Base-by-base conservation (phyloP, 2,797 vertebrate genomes). In the Fistularia tabacaria region DNA sequence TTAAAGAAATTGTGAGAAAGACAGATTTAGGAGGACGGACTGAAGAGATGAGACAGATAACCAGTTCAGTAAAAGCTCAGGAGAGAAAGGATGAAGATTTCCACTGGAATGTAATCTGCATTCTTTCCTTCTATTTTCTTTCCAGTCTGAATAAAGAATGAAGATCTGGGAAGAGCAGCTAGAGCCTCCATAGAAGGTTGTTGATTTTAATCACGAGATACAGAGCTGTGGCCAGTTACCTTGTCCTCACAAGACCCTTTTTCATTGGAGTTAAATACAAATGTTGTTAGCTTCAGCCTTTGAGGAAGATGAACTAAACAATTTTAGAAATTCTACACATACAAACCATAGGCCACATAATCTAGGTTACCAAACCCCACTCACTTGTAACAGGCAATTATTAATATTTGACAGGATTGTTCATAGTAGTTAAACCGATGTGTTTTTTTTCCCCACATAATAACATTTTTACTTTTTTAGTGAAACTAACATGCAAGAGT, bases 41-140 rank as follows among this genome's bases (percentile, higher is more conserved):
- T 57, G 38, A 73, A 69, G 58, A 67, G 76, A 74, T 78, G 73
- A 74, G 47, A 52, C 49, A 62, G 74, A 83, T 81, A 73, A 84
- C 68, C 69, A 69, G 73, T 77, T 70, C 72, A 52, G 59, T 55
- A 13, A 49, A 64, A 51, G 39, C 45, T 57, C 0, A 9, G 57
- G 60, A 74, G 45, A 78, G 67, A 74, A 77, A 48, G 73, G 66
- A 81, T 53, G 66, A 77, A 53, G 59, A 77, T 71, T 73, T 74
- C 51, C 52, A 6, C 58, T 15, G 69, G 63, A 82, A 72, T 74
- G 71, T 58, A 59, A 55, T 69, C 51, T 57, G 67, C 49, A 69
- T 66, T 67, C 62, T 55, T 64, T 47, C 42, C 36, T 36, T 13
- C n/a, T 60, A 50, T 60, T 14, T 55, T 9, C 46, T 49, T 57